Evolutionary conservation across 2,113 vertebrate species (phyloP).

Genomic region (Stigmatopora argus): DNA sequence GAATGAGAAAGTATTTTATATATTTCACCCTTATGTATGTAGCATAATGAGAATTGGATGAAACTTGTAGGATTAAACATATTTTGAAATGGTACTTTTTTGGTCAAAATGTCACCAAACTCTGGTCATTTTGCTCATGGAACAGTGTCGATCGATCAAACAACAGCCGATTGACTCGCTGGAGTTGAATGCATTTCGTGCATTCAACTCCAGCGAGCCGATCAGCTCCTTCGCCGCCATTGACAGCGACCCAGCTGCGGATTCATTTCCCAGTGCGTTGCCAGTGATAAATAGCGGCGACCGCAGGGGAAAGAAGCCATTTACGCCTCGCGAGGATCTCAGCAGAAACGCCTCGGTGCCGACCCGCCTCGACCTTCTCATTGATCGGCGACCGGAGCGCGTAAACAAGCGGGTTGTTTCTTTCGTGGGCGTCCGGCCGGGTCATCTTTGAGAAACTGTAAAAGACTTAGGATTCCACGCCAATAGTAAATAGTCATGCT

Average conservation of each 20-base stretch:
- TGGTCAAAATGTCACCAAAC: no score
- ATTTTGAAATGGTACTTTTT: no score
- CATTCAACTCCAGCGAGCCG: background rate
- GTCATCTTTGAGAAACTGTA: no score
- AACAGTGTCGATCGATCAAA: no score
- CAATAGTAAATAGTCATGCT: background rate
- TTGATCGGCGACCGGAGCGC: background rate
- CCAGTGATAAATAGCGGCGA: conserved; percentile 24
- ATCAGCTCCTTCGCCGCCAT: no score
- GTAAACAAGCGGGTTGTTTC: background rate
- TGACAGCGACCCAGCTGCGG: conserved; percentile 21
- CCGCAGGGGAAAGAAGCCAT: conserved; percentile 24
- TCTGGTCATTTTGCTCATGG: no score
- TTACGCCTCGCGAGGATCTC: conserved; percentile 16
- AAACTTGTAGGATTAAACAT: no score
- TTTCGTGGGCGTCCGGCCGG: background rate
- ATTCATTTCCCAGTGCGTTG: conserved; percentile 22
- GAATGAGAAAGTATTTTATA: no score
- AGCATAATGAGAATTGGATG: no score
- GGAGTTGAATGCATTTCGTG: no score
- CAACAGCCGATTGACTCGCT: no score
- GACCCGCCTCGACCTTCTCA: conserved; percentile 8
- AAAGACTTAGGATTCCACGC: background rate
- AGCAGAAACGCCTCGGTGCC: background rate
- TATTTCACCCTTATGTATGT: no score